phyloP scores from a whole-genome alignment of 2,113 vertebrate genomes.

The Elgaria multicarinata region DNA sequence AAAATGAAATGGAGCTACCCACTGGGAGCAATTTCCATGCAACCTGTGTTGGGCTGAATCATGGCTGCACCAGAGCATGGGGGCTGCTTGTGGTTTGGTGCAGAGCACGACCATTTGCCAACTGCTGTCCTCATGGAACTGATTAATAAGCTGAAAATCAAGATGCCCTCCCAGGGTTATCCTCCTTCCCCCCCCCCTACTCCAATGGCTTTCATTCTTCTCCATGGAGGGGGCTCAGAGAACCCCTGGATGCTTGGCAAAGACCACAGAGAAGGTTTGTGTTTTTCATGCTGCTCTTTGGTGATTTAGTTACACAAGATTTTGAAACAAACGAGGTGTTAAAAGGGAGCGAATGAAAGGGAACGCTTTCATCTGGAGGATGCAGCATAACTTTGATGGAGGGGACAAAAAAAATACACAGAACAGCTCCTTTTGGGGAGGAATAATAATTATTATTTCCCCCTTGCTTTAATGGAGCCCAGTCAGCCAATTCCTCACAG shows the following conservation, averaged over 20 bases:
- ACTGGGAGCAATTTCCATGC: background rate
- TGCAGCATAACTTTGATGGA: constrained; percentile 39
- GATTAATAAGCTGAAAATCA: background rate
- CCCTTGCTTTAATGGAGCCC: constrained; percentile 34
- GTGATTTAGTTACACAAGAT: constrained; percentile 37
- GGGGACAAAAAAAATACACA: constrained; percentile 20
- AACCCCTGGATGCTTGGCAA: background rate
- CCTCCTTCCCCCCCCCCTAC: too few species aligned
- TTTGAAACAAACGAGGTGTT: constrained; percentile 51
- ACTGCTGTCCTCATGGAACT: background rate
- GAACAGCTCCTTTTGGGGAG: constrained; percentile 43
- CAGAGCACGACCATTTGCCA: background rate
- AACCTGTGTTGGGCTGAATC: background rate
- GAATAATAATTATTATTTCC: constrained; percentile 27
- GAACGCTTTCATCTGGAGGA: constrained; percentile 54
- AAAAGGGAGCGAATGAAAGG: constrained; percentile 44
- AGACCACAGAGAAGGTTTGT: background rate
- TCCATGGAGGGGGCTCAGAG: background rate
- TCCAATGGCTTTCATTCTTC: background rate
- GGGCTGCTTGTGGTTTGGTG: background rate
- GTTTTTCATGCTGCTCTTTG: constrained; percentile 5
- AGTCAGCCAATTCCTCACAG: constrained; percentile 45
- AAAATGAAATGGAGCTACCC: background rate
- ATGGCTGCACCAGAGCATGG: background rate
- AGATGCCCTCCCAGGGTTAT: fast-evolving